Percentiles rank a stretch among this genome's conserved stretches.
phyloP scores from a whole-genome alignment of 2,888 invertebrate genomes.

The Polyommatus iphigenia region DNA sequence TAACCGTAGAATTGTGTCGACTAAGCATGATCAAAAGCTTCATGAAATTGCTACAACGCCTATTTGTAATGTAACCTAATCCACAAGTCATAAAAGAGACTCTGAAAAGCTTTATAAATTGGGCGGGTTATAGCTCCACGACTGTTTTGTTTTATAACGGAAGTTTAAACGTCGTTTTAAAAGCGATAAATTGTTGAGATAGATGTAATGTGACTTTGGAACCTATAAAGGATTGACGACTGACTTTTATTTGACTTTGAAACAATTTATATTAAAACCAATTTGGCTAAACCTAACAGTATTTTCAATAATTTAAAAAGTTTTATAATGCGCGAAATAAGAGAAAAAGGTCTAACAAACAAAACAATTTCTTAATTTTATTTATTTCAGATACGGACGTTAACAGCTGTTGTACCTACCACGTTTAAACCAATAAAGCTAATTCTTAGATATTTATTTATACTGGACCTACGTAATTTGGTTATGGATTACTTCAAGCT shows the following conservation, averaged over 20 bases:
- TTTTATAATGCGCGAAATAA: too few relatives aligned
- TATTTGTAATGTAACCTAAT: not conserved
- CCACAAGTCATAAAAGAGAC: slow-evolving; percentile 1
- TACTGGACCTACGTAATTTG: too few relatives aligned
- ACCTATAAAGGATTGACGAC: not conserved
- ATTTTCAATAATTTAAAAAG: too few relatives aligned
- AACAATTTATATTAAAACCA: not conserved
- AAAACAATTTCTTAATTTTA: too few relatives aligned
- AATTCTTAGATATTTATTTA: too few relatives aligned
- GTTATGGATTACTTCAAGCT: too few relatives aligned
- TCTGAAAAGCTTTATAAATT: not conserved
- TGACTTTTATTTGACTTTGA: not conserved
- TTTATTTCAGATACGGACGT: too few relatives aligned
- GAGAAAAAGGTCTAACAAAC: too few relatives aligned
- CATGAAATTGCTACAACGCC: not conserved
- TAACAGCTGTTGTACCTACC: too few relatives aligned
- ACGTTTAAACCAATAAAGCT: too few relatives aligned
- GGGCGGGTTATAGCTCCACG: not conserved
- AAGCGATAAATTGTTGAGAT: slow-evolving; percentile 27
- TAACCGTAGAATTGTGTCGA: not conserved
- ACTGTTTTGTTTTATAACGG: slow-evolving; percentile 16
- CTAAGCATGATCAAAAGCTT: not conserved
- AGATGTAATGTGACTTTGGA: slow-evolving; percentile 3
- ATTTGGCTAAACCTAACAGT: not conserved
- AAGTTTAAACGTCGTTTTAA: slow-evolving; percentile 10